Conservation (phyloP, 2,888 invertebrate species). For the Cheilosia soror region DNA sequence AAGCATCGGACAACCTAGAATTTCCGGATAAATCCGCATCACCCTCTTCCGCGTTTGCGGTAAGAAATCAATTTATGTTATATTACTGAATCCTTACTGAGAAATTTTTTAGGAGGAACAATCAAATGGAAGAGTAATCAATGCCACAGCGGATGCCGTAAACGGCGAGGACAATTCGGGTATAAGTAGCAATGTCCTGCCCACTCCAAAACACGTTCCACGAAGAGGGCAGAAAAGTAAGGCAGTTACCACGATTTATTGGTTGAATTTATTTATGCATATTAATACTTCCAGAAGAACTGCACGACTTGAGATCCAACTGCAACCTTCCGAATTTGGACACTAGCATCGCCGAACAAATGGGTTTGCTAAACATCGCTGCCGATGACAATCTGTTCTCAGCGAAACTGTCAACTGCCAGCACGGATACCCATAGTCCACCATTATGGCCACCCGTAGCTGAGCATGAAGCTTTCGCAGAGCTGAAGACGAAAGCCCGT, state of each 20-base stretch:
- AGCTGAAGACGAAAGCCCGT: slow-evolving; percentile 45
- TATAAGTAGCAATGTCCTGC: slow-evolving; percentile 34
- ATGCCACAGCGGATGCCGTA: slow-evolving; percentile 12
- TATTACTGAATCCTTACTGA: neutral
- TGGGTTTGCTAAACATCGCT: slow-evolving; percentile 80
- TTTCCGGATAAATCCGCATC: slow-evolving; percentile 72
- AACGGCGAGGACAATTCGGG: slow-evolving; percentile 39
- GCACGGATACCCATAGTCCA: slow-evolving; percentile 79
- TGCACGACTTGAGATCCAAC: slow-evolving; percentile 43
- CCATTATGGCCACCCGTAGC: slow-evolving; percentile 77
- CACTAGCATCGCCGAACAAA: slow-evolving; percentile 78
- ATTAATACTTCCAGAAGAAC: slow-evolving; percentile 34
- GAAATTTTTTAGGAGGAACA: slow-evolving; percentile 54
- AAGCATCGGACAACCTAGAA: slow-evolving; percentile 63
- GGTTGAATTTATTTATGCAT: neutral
- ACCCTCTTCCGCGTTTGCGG: slow-evolving; percentile 52
- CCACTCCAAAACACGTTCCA: slow-evolving; percentile 63
- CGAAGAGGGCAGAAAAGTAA: slow-evolving; percentile 56
- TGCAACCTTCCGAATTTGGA: slow-evolving; percentile 78
- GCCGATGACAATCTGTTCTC: slow-evolving; percentile 75
- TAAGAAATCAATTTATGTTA: neutral
- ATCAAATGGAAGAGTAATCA: slow-evolving; percentile 15
- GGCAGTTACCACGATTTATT: neutral
- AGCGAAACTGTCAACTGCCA: slow-evolving; percentile 76
- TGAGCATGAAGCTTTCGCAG: slow-evolving; percentile 45